Evolutionary conservation across 2,888 invertebrate species (phyloP).

Genomic region (Hydrotaea diabolus): DNA sequence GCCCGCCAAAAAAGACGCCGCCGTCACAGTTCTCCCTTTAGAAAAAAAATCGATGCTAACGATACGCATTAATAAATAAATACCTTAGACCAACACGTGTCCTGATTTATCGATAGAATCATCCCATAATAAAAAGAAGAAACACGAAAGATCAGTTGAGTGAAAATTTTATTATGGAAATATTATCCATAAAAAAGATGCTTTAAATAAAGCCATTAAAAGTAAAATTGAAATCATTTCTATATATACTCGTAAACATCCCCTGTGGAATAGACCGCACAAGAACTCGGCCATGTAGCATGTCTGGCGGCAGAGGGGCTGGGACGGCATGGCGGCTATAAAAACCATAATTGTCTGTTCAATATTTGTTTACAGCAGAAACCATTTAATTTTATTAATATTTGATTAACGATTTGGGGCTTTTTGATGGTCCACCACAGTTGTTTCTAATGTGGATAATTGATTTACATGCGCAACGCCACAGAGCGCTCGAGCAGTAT

Average conservation of each 20-base stretch:
- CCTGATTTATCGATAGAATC: conserved; percentile 36
- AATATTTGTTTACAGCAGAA: background rate
- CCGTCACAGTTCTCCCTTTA: conserved; percentile 6
- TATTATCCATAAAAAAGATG: conserved; percentile 11
- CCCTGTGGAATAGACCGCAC: background rate
- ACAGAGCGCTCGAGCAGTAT: too few relatives aligned
- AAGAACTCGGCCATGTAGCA: background rate
- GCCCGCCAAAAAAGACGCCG: too few relatives aligned
- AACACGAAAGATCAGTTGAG: conserved; percentile 38
- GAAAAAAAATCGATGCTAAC: conserved; percentile 23
- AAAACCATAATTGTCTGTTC: background rate
- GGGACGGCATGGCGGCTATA: background rate
- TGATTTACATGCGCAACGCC: background rate
- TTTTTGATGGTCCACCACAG: background rate
- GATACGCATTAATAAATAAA: conserved; percentile 26
- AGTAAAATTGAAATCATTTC: background rate
- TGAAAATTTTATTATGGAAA: conserved; percentile 30
- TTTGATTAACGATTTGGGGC: conserved; percentile 9
- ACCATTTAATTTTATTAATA: conserved; percentile 31
- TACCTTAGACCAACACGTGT: conserved; percentile 26
- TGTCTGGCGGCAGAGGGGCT: too few relatives aligned
- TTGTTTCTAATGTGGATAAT: background rate
- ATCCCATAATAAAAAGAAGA: conserved; percentile 4
- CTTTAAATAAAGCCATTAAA: conserved; percentile 13
- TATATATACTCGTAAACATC: background rate